These are phyloP conservation scores for Rhegmatorhina hoffmannsi DNA, from an alignment of 2,113 vertebrate species.

Conservation along the genomic window DNA sequence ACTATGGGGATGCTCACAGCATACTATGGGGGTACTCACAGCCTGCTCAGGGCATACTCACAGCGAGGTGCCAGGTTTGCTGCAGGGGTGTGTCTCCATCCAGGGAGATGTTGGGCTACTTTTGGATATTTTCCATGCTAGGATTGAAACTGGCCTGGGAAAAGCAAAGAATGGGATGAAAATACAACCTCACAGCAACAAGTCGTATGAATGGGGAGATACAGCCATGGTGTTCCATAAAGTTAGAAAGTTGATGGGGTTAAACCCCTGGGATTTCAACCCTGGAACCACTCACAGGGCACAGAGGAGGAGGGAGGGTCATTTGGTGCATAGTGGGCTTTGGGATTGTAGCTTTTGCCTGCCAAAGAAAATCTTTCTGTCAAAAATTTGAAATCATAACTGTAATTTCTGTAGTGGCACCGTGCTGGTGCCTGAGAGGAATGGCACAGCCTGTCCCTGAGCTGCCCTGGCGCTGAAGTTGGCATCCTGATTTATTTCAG, in stretches of 20 bases:
- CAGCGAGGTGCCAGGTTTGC: neutral
- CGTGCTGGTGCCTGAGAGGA: neutral
- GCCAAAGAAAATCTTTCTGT: neutral
- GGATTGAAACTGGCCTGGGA: neutral
- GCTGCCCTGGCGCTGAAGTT: neutral
- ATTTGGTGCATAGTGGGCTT: rapidly evolving
- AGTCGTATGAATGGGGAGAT: neutral
- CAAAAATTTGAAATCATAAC: neutral
- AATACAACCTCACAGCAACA: neutral
- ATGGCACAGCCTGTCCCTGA: neutral
- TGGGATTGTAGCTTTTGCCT: neutral
- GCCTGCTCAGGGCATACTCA: neutral
- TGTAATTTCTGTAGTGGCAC: neutral
- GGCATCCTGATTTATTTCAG: neutral
- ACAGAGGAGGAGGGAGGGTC: neutral
- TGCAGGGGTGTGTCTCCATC: neutral
- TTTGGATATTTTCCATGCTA: neutral
- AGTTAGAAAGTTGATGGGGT: neutral
- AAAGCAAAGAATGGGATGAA: neutral
- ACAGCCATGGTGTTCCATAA: no score
- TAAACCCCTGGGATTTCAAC: neutral
- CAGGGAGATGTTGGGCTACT: neutral
- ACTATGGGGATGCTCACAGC: neutral
- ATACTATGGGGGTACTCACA: neutral
- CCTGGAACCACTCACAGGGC: neutral